Base-by-base conservation (phyloP, 2,888 invertebrate species). In the Norana najaformis region DNA sequence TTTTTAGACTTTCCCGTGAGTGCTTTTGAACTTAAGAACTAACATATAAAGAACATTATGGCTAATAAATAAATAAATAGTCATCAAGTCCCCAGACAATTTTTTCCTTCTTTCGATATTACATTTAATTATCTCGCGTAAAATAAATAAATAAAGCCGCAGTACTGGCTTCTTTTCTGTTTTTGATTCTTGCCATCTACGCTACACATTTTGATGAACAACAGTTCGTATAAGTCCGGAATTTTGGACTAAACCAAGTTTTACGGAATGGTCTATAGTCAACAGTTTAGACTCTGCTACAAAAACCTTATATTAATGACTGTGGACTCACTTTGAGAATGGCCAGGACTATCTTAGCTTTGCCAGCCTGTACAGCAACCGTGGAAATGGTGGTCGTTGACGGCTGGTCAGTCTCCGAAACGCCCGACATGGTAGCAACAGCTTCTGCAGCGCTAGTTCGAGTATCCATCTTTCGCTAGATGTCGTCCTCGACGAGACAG, bases 361-460 rank as follows among this genome's bases (percentile, higher is more conserved):
- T 96, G 92, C 97, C 97, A 94, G 97, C 97, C 94, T 97, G 97
- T 91, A 98, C 97, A 89, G 97, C 98, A 93, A 98, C 97, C 91
- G 98, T 98, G 95, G 97, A 97, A 93, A 98, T 97, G 93, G 97
- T 97, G 91, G 97, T 97, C 39, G 94, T 94, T 39, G 94, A 93
- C 82, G 93, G 93, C 69, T 93, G 93, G 89, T 93, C 88, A 18
- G 39, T 47, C 34, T 88, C 47, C 88, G 88, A 88, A 88, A 88
- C 47, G 39, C 39, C 88, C 39, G 39, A 41, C 47, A 37, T 41
- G 34, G 36, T 23, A n/a, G 38, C 88, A 18, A 38, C 39, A 39
- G 41, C 88, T 36, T 36, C 47, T 88, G 37, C 34, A 20, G 88
- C 47, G 41, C 37, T n/a, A 41, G n/a, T 69, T 82, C 53, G 53